phyloP scores from a whole-genome alignment of 2,888 invertebrate species.

The Unio pictorum region DNA sequence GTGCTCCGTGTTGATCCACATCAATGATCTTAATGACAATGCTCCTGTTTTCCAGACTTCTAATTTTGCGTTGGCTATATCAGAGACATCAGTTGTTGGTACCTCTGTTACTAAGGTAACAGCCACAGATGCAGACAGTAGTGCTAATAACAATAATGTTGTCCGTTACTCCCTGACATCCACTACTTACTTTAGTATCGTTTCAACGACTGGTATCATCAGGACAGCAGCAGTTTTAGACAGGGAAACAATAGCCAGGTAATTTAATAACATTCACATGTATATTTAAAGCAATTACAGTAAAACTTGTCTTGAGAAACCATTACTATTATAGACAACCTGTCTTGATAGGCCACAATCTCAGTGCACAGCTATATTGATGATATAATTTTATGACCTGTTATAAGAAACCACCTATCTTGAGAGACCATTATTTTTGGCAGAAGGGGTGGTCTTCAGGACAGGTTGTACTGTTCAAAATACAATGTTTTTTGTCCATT shows the following conservation, averaged over 20 bases:
- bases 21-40: slow-evolving; percentile 58
- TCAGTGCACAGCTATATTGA: no score
- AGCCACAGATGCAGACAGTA: slow-evolving; percentile 52
- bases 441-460: no score
- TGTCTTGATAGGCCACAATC: no score
- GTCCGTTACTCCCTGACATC: slow-evolving; percentile 35
- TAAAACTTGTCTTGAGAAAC: no score
- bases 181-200: slow-evolving; percentile 39
- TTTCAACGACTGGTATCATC: slow-evolving; percentile 42
- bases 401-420: no score
- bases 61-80: slow-evolving; percentile 33
- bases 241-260: slow-evolving; percentile 50
- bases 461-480: no score
- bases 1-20: slow-evolving; percentile 36
- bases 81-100: slow-evolving; percentile 43
- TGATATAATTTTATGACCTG: no score
- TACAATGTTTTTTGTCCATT: neutral
- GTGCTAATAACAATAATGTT: slow-evolving; percentile 52
- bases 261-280: slow-evolving; percentile 4
- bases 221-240: slow-evolving; percentile 43
- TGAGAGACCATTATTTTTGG: no score
- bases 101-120: slow-evolving; percentile 39
- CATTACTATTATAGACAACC: no score
- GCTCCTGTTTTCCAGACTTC: slow-evolving; percentile 39
- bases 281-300: neutral